phyloP scores from a whole-genome alignment of 2,888 invertebrate species.

The Brassicogethes aeneus region DNA sequence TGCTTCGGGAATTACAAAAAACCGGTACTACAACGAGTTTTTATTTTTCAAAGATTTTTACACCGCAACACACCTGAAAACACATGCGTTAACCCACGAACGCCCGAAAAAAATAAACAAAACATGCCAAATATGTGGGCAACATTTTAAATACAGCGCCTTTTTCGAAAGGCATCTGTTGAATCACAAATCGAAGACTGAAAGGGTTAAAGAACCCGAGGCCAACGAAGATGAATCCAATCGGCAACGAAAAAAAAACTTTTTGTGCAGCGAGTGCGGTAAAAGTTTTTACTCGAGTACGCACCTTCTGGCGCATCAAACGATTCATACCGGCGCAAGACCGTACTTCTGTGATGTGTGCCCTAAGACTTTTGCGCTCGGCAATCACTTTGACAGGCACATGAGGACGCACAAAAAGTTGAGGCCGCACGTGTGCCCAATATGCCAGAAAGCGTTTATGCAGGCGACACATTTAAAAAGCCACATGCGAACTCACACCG shows the following conservation, averaged over 20 bases:
- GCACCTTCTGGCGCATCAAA: neutral
- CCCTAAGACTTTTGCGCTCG: neutral
- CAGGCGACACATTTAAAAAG: neutral
- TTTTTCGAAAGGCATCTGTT: too few species aligned
- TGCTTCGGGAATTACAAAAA: too few species aligned
- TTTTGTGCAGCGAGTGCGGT: neutral
- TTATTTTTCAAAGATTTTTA: too few species aligned
- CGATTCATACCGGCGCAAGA: neutral
- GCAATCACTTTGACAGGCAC: neutral
- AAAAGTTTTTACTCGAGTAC: neutral
- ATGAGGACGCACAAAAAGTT: neutral
- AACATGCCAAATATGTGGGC: too few species aligned
- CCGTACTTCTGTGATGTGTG: neutral
- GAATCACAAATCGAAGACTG: too few species aligned
- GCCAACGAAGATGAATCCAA: too few species aligned
- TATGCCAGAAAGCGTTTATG: neutral
- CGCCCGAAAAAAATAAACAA: too few species aligned
- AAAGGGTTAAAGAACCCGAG: too few species aligned
- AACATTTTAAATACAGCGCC: too few species aligned
- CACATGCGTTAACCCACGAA: too few species aligned
- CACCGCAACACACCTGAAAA: too few species aligned
- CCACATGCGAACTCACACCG: neutral
- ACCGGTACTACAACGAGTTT: too few species aligned
- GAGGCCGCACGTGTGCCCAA: neutral
- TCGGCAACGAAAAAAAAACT: neutral